phyloP scores from a whole-genome alignment of 2,113 vertebrate genomes.

The Misgurnus anguillicaudatus region DNA sequence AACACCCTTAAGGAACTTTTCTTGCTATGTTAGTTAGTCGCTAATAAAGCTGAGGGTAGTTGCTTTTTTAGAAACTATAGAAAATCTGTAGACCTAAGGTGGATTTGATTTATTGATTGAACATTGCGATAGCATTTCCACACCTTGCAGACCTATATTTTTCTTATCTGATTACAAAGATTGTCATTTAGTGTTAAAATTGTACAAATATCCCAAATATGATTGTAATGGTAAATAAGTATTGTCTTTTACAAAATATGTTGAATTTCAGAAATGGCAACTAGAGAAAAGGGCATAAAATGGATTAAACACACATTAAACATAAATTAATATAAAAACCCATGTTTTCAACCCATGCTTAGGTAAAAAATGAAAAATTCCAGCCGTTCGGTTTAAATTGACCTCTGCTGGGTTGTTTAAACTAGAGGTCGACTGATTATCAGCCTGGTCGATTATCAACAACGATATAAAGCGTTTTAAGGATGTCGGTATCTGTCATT shows the following conservation, averaged over 20 bases:
- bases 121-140: slow-evolving; percentile 34
- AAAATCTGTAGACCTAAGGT: slow-evolving; percentile 7
- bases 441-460: too few relatives aligned
- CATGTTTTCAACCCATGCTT: too few relatives aligned
- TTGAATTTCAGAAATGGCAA: too few relatives aligned
- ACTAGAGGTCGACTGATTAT: too few relatives aligned
- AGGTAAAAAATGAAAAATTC: too few relatives aligned
- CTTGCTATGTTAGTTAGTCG: slow-evolving; percentile 14
- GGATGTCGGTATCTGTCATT: too few relatives aligned
- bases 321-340: too few relatives aligned
- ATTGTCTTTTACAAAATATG: background rate
- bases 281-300: background rate
- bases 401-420: too few relatives aligned
- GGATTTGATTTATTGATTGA: background rate
- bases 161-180: background rate
- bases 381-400: too few relatives aligned
- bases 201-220: background rate
- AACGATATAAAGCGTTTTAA: too few relatives aligned
- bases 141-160: slow-evolving; percentile 10
- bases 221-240: background rate
- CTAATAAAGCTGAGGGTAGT: slow-evolving; percentile 14
- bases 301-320: too few relatives aligned
- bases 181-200: background rate
- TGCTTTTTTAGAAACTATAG: background rate
- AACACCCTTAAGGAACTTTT: slow-evolving; percentile 18